Evolutionary conservation across 2,888 invertebrate species (phyloP), one percentile per base, ranked within the genome.

Genomic region (Litoditis marina): DNA sequence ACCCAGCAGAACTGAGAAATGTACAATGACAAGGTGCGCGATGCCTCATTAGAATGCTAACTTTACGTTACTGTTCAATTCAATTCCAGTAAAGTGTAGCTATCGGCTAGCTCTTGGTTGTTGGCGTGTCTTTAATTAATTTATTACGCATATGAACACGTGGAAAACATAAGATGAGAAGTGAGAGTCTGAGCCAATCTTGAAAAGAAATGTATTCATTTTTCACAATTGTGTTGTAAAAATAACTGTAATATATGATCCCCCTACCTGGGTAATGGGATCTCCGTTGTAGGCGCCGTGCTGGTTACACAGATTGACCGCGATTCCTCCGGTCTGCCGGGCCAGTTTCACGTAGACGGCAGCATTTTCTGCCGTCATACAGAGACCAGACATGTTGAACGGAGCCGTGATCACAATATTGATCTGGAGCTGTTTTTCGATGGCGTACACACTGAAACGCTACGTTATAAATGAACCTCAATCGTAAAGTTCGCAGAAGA

Each of bases 371-470:
- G 47, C 4, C 1, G 27, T 34, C 13, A 36, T 31, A 27, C 71
- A 71, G n/a, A 59, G 25, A 13, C 62, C 65, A 1, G 19, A 13
- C 22, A 60, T 62, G 7, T 65, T 67, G 34, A 61, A 71, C 16
- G 71, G 68, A n/a, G 68, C 59, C 25, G 68, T 59, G 19, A 67
- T 59, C 1, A 71, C 60, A 6, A 71, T 54, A 16, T 66, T 68
- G 44, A 71, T 65, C 32, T 71, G 68, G 31, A 71, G 62, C 57
- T 71, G 65, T 30, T 68, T 57, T 13, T 62, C 63, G 5, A 55
- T 39, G 11, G 61, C 61, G 13, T 47, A 27, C 6, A 49, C 51
- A 28, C 30, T 34, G 1, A 22, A n/a, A 25, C 16, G 34, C 22
- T 28, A 16, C 19, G 27, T 46, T n/a, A n/a, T n/a, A n/a, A n/a